These are phyloP conservation scores for Pluvialis apricaria DNA, from an alignment of 2,113 vertebrate genomes.

Conservation along the genomic window DNA sequence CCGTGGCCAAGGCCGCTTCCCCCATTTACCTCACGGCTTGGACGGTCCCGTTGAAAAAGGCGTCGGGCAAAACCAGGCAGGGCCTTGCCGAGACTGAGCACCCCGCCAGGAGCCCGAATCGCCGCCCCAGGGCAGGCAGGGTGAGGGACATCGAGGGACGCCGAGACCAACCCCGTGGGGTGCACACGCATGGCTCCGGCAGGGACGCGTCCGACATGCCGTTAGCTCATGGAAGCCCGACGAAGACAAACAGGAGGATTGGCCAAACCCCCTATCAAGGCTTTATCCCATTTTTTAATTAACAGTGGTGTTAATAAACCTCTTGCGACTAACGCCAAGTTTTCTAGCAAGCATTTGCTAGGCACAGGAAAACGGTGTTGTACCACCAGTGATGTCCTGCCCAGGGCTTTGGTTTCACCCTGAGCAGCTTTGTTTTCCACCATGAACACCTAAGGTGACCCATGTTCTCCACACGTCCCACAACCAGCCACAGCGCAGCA, in stretches of 20 bases:
- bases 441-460: not conserved
- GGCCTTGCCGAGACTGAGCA: accelerated
- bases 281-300: not conserved
- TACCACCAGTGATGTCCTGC: not conserved
- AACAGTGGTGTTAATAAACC: not conserved
- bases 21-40: not conserved
- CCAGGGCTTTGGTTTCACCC: accelerated
- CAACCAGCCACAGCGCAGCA: not conserved
- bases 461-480: accelerated
- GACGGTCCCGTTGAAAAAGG: not conserved
- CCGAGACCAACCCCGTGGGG: accelerated
- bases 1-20: accelerated
- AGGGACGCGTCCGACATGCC: no score
- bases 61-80: not conserved
- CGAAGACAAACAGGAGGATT: not conserved
- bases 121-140: accelerated
- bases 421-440: not conserved
- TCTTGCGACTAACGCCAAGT: not conserved
- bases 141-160: accelerated
- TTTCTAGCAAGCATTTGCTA: not conserved
- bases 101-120: accelerated
- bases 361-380: accelerated
- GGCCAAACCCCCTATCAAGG: not conserved
- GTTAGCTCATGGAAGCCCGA: accelerated
- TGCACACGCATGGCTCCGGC: no score